Evolutionary conservation across 2,888 invertebrate species (phyloP).

Genomic region (Nipponacmea schrenckii): DNA sequence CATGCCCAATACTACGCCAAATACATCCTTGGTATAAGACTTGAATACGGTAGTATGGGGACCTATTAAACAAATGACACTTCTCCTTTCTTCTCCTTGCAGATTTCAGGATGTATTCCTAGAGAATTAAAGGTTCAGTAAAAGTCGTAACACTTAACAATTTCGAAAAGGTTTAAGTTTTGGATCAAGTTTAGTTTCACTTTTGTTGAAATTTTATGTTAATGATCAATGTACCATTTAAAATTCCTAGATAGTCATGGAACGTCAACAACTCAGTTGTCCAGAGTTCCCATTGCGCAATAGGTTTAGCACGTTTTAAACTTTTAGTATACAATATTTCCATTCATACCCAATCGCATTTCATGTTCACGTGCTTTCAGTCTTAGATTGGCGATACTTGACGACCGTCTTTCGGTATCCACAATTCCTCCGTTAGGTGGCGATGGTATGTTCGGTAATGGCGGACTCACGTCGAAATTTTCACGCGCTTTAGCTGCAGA

Average conservation of each 20-base stretch:
- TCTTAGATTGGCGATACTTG: constrained; percentile 53
- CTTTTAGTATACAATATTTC: constrained; percentile 26
- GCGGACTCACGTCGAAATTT: constrained; percentile 14
- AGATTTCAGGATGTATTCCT: no score
- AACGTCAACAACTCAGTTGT: neutral
- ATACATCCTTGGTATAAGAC: no score
- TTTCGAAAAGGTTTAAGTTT: no score
- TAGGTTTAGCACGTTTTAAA: neutral
- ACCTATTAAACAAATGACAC: no score
- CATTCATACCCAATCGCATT: constrained; percentile 39
- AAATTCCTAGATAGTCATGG: neutral
- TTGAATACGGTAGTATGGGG: no score
- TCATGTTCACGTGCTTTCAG: constrained; percentile 55
- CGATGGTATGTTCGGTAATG: constrained; percentile 14
- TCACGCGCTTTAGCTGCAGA: constrained; percentile 41
- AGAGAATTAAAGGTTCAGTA: no score
- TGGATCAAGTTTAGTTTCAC: no score
- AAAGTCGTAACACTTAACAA: no score
- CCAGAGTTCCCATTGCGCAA: no score
- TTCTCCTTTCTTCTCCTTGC: no score
- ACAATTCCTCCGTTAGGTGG: constrained; percentile 14
- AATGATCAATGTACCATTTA: neutral
- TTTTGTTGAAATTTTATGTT: no score
- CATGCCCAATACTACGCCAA: no score
- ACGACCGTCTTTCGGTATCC: constrained; percentile 39